Evolutionary conservation across 2,113 vertebrate genomes (phyloP), one percentile per base, ranked within the genome.

Genomic region (Eulemur macaco): DNA sequence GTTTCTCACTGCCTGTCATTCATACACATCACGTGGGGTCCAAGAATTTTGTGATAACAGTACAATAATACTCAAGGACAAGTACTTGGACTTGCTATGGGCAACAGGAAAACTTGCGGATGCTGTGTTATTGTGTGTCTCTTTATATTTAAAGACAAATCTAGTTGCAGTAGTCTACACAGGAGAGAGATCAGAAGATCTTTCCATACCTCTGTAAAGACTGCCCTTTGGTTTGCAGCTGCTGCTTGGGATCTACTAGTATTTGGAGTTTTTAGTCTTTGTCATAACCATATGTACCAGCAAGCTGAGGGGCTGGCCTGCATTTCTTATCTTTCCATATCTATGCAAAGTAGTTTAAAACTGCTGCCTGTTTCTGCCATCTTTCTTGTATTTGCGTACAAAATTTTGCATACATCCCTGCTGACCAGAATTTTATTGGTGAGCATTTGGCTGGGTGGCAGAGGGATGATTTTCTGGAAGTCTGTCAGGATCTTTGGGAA

Each of bases 111-210:
- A n/a, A 27, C 39, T 5, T 4, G 39, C 74, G n/a, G 31, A 18
- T 0, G 0, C 25, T 47, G 23, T 11, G 23, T 25, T 76, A 1
- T 18, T 17, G 5, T n/a, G 15, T 74, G 18, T 42, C 45, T 64
- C 34, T 83, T 83, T 37, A 14, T 1, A 27, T 45, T 77, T 37
- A 64, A 63, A 63, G 74, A 47, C 27, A 29, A 1, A 15, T 56
- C 10, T 47, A 20, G 52, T 20, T 8, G 20, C 12, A 37, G 76
- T 27, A 1, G 12, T 60, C 21, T 15, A 0, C 11, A 2, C 5
- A 13, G 69, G 17, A 37, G 13, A 21, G 54, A 56, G 77, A 0
- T 5, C 9, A n/a, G 60, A 29, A 39, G 12, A 6, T 34, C 34
- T 45, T 56, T 11, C 27, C 4, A 0, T 27, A 14, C 6, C 8